Conservation (phyloP, 2,113 vertebrate species). For the Cacatua alba region DNA sequence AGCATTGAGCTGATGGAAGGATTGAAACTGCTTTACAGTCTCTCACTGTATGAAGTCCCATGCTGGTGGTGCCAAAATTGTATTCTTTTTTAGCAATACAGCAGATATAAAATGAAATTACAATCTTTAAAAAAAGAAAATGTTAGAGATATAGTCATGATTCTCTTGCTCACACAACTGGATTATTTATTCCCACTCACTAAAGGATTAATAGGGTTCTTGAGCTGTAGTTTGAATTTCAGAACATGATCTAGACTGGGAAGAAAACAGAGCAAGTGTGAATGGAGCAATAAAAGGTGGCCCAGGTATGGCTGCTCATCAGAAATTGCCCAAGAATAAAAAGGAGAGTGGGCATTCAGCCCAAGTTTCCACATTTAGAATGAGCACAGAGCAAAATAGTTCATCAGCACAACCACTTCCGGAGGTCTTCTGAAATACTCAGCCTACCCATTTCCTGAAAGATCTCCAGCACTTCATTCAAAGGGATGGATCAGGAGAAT, state of each 20-base stretch:
- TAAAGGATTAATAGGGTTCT: neutral
- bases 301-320: neutral
- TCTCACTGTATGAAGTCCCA: neutral
- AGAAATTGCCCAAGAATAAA: neutral
- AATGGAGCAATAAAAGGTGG: neutral
- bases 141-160: neutral
- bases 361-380: neutral
- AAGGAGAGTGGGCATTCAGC: neutral
- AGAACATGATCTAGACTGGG: neutral
- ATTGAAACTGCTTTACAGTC: constrained; percentile 19
- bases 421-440: neutral
- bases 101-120: neutral
- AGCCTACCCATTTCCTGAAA: too few relatives aligned
- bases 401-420: neutral
- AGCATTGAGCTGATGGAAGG: constrained; percentile 56
- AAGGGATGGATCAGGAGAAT: neutral
- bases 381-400: neutral
- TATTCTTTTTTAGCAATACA: neutral
- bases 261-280: neutral
- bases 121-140: neutral
- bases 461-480: neutral
- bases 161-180: neutral
- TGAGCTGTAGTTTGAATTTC: neutral
- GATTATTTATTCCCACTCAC: neutral
- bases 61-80: constrained; percentile 51